These are phyloP conservation scores for Galaxea fascicularis DNA, from an alignment of 92 coral and sea anemone genomes.

Conservation along the genomic window DNA sequence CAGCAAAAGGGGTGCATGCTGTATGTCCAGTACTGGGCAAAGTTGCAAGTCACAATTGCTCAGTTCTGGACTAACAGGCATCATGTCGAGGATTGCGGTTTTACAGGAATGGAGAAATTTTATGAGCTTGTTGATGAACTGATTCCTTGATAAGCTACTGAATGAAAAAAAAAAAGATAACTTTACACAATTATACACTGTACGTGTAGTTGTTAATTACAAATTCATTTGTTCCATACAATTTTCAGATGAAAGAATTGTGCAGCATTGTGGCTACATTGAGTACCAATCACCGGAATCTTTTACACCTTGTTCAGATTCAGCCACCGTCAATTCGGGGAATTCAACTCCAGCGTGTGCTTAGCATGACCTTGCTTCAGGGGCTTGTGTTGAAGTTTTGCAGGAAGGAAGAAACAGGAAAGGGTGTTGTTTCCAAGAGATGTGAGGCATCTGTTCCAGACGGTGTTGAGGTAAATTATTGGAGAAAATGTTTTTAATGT, in stretches of 20 bases:
- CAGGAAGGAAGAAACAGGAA: not conserved
- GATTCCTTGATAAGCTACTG: no score
- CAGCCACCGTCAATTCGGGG: conserved; percentile 88
- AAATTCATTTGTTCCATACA: conserved; percentile 4
- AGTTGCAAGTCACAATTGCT: no score
- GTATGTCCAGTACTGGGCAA: no score
- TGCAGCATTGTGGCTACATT: conserved; percentile 60
- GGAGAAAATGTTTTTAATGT: no score
- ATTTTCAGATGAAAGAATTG: conserved; percentile 77
- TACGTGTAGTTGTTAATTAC: not conserved
- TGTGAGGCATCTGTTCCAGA: conserved; percentile 36
- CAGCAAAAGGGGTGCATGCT: not conserved
- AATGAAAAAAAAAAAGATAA: no score
- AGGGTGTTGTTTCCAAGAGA: not conserved
- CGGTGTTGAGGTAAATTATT: conserved; percentile 14
- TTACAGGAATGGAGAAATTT: no score
- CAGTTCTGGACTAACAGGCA: no score
- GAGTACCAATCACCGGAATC: conserved; percentile 77
- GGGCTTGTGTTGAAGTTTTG: conserved; percentile 48
- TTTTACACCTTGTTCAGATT: conserved; percentile 77
- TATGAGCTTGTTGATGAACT: no score
- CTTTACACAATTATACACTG: not conserved
- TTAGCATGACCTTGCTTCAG: conserved; percentile 61
- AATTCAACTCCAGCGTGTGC: conserved; percentile 64
- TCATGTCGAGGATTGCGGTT: no score